Evolutionary conservation across 1,140 invertebrate genomes (phyloP), one percentile per base, ranked within the genome.

Genomic region (Harlomillsia oculata): DNA sequence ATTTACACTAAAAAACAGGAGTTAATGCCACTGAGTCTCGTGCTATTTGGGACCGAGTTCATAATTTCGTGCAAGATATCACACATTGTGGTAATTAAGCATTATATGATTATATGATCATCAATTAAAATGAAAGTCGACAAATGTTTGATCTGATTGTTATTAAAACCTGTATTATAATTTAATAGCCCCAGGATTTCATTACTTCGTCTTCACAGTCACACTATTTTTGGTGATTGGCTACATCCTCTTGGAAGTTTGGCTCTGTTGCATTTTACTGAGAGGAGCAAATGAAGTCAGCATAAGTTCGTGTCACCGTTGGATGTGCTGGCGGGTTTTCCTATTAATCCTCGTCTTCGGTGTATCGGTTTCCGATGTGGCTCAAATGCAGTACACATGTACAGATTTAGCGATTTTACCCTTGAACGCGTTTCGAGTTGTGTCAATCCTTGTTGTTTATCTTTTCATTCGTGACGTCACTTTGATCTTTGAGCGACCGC

Each of bases 331-430:
- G 45, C 3, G 45, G 23, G 2, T 48, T 2, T 16, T 30, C 14
- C 45, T 48, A 14, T 23, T 48, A 11, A 20, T 48, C 18, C 23
- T 48, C 23, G 23, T 32, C 21, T 48, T 48, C 25, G 21, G 8
- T 11, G 23, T 48, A 20, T 32, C 45, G 3, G 45, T 23, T 14
- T 32, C 28, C 23, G 45, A 48, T 48, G 45, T 48, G 45, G 45
- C 45, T 32, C 45, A 48, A 48, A 48, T 48, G 45, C 45, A 48
- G 28, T 48, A 48, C 16, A 48, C 45, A 18, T 48, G 45, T 11
- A 48, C 45, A 32, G 45, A 48, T 48, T 32, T 48, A 21, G 45
- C 45, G 9, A 48, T 48, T 48, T 20, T 48, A n/a, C 45, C 45
- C n/a, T 21, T 48, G 1, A 48, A 48, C 25, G 45, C 45, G 2